Evolutionary conservation across 2,888 invertebrate genomes (phyloP).

Genomic region (Phalangium opilio): DNA sequence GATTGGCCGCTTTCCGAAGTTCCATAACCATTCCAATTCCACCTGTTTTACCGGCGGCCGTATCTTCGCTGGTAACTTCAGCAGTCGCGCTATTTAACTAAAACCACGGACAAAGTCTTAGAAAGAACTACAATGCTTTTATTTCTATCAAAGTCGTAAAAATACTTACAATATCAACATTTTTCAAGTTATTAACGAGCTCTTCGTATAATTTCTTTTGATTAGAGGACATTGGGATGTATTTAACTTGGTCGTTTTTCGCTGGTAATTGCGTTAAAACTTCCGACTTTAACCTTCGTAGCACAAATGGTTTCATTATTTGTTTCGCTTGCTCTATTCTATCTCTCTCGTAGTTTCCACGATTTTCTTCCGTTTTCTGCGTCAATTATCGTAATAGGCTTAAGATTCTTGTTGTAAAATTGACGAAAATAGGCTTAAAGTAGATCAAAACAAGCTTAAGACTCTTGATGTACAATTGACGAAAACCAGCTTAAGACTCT

Average conservation of each 20-base stretch:
- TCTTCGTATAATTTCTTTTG: constrained; percentile 61
- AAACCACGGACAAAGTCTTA: not conserved
- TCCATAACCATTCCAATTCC: constrained; percentile 67
- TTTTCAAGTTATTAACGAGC: constrained; percentile 36
- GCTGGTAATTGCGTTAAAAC: constrained; percentile 52
- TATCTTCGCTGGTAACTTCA: not conserved
- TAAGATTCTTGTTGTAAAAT: too few relatives aligned
- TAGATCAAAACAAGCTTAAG: too few relatives aligned
- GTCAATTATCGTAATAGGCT: too few relatives aligned
- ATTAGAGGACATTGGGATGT: constrained; percentile 48
- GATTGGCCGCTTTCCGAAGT: constrained; percentile 82
- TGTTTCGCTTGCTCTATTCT: constrained; percentile 83
- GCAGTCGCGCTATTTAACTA: not conserved
- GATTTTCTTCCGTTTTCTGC: constrained; percentile 17
- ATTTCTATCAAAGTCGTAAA: too few relatives aligned
- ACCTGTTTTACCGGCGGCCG: constrained; percentile 6
- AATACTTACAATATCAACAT: not conserved
- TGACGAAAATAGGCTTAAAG: too few relatives aligned
- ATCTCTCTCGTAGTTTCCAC: constrained; percentile 66
- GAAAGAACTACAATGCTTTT: too few relatives aligned
- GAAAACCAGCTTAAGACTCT: too few relatives aligned
- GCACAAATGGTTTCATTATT: constrained; percentile 75
- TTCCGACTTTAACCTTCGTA: constrained; percentile 20
- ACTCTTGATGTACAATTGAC: too few relatives aligned
- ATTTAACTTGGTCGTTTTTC: constrained; percentile 56